Evolutionary conservation across 2,888 invertebrate species (phyloP).

Genomic region (Ochlodes sylvanus): DNA sequence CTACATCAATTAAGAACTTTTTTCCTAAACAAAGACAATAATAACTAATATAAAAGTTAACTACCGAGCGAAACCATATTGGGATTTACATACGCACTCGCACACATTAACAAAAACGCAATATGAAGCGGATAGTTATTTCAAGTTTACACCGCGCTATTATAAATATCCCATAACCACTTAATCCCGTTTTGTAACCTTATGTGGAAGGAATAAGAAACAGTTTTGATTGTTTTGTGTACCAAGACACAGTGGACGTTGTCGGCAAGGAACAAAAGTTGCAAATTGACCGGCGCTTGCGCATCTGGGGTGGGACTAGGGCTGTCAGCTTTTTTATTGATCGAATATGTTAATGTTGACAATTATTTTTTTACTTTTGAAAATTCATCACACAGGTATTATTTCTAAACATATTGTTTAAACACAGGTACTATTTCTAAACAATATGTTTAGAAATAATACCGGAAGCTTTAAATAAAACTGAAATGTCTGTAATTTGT

Average conservation of each 20-base stretch:
- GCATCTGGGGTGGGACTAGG: conserved; percentile 43
- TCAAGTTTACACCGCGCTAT: conserved; percentile 58
- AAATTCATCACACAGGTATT: no score
- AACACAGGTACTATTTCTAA: no score
- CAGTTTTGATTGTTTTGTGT: background rate
- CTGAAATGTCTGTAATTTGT: no score
- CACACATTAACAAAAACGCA: conserved; percentile 51
- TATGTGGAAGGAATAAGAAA: conserved; percentile 16
- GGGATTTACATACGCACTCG: conserved; percentile 46
- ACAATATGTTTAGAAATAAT: no score
- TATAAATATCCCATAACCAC: conserved; percentile 43
- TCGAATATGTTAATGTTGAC: background rate
- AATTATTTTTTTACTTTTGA: no score
- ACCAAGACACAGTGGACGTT: conserved; percentile 6
- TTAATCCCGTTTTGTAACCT: conserved; percentile 31
- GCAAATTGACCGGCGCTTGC: conserved; percentile 60
- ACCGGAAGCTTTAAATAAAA: no score
- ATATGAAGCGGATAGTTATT: conserved; percentile 55
- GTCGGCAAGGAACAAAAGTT: conserved; percentile 50
- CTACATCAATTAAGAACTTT: no score
- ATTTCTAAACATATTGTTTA: no score
- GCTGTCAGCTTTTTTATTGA: background rate
- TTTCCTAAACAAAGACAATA: conserved; percentile 1
- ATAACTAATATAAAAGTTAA: conserved; percentile 14
- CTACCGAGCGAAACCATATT: conserved; percentile 10